phyloP scores from a whole-genome alignment of 1,140 invertebrate genomes.

The Phocides pigmalion region DNA sequence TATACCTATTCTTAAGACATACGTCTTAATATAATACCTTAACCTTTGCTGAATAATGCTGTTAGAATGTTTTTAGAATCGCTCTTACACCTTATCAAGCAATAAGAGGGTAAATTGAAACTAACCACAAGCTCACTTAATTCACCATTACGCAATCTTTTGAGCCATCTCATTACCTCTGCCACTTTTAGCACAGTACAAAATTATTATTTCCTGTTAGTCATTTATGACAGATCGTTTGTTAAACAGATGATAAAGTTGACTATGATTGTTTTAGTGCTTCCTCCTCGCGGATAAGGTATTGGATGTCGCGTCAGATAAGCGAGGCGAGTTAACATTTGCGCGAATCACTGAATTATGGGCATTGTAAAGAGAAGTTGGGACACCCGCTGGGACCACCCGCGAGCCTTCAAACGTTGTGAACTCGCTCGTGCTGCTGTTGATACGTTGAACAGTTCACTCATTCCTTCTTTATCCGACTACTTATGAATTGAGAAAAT shows the following conservation, averaged over 20 bases:
- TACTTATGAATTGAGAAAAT: conserved; percentile 36
- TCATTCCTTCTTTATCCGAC: conserved; percentile 44
- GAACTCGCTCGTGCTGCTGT: conserved; percentile 44
- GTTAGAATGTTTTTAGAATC: conserved; percentile 10
- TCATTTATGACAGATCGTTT: conserved; percentile 20
- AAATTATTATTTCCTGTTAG: conserved; percentile 56
- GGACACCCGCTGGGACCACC: conserved; percentile 75
- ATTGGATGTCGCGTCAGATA: conserved; percentile 69
- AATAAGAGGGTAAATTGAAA: conserved; percentile 68
- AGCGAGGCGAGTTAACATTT: conserved; percentile 63
- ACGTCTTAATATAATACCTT: too few relatives aligned
- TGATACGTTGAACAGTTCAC: conserved; percentile 47
- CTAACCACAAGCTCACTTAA: conserved; percentile 67
- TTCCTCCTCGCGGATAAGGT: conserved; percentile 60
- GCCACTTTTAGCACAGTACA: conserved; percentile 41
- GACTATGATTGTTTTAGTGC: conserved; percentile 64
- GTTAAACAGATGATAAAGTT: conserved; percentile 47
- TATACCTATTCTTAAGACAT: too few relatives aligned
- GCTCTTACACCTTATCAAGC: conserved; percentile 57
- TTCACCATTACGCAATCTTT: conserved; percentile 65
- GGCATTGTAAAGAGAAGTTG: conserved; percentile 58
- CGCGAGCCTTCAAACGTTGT: conserved; percentile 50
- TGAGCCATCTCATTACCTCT: conserved; percentile 48
- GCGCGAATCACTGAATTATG: conserved; percentile 79
- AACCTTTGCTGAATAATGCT: conserved; percentile 1